Base-by-base conservation (phyloP, 1,140 invertebrate species). In the Delia radicum region DNA sequence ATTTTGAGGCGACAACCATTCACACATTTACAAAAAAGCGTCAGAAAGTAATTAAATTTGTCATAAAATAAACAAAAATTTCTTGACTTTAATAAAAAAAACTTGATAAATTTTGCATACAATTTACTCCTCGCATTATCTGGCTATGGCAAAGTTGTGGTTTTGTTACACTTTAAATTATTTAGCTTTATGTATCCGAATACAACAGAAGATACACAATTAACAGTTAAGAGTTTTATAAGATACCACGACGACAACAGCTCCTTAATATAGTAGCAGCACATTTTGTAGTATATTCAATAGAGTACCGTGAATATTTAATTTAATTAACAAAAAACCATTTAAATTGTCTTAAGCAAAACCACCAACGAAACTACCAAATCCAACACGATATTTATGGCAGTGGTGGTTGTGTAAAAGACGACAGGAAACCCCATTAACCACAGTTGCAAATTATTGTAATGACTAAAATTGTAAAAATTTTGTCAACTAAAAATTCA, bases 261-360 rank as follows among this genome's bases (percentile, higher is more conserved):
- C n/a, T 55, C 15, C 10, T 55, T 6, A 55, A 21, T 42, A 1
- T 55, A 55, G 48, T 55, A n/a, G n/a, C n/a, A n/a, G 7, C 46
- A 55, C 48, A 55, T 8, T 74, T 10, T 13, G 12, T 21, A 31
- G 6, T 12, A n/a, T n/a, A 33, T 62, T 31, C 33, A 13, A 29
- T 10, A 28, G 27, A n/a, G 63, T 29, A 27, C 13, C 33, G 46
- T 76, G 75, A 76, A 76, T 76, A 72, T 76, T 76, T 76, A 76
- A 76, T 76, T 76, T 76, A 76, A 76, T 76, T 76, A 76, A 76
- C 75, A 76, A 31, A 29, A 42, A 55, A 26, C 65, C 46, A 76
- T 76, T 76, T 76, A 72, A 76, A 73, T 62, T 61, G 67, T 73
- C 18, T 42, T 26, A 37, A 55, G 21, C n/a, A n/a, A 55, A 55